These are phyloP conservation scores for Mastomys coucha DNA, from an alignment of 2,113 vertebrate species.

Conservation along the genomic window DNA sequence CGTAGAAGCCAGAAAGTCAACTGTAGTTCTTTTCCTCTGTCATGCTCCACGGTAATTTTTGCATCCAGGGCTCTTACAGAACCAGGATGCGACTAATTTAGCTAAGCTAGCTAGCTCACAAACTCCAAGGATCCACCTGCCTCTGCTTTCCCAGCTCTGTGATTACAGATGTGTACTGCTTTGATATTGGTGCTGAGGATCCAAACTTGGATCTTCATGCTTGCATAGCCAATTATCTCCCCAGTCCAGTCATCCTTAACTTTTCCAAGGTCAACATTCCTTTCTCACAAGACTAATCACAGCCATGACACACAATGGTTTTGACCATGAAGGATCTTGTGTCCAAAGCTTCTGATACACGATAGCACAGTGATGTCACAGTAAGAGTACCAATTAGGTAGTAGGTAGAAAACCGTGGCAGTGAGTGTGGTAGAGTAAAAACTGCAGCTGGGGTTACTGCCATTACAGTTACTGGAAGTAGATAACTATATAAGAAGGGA, in stretches of 20 bases:
- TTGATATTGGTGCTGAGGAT: not conserved
- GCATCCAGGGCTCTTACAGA: not conserved
- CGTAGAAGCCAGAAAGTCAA: not conserved
- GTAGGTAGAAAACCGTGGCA: not conserved
- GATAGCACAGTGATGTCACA: not conserved
- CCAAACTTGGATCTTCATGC: not conserved
- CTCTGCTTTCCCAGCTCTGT: not conserved
- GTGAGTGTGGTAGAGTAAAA: not conserved
- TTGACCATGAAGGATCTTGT: not conserved
- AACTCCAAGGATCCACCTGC: not conserved
- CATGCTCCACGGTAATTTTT: not conserved
- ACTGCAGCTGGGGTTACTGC: not conserved
- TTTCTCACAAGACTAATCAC: not conserved
- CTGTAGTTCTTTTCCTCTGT: not conserved
- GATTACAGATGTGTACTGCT: not conserved
- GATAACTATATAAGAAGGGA: not conserved
- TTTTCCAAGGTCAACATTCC: not conserved
- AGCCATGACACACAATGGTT: not conserved
- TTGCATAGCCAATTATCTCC: not conserved
- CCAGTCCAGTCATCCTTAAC: not conserved
- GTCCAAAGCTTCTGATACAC: not conserved
- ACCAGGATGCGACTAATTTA: not conserved
- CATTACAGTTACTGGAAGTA: not conserved
- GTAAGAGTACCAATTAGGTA: not conserved
- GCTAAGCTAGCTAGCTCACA: not conserved